Percentiles rank a stretch among this genome's conserved stretches.
These are phyloP conservation scores for Parasteatoda lunata DNA, from an alignment of 2,888 invertebrate genomes.

Conservation along the genomic window DNA sequence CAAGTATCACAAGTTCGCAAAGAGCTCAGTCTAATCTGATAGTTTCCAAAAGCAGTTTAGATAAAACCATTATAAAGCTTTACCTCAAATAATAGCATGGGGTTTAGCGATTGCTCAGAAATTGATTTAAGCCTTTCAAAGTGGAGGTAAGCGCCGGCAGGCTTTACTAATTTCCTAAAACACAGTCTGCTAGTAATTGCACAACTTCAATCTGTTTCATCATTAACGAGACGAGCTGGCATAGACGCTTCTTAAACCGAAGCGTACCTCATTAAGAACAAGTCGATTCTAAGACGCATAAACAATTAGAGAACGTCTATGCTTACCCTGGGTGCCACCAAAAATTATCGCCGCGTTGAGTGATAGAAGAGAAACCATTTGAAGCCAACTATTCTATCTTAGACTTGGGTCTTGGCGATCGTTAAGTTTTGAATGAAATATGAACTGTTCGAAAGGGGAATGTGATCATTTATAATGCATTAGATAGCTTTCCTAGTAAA, in stretches of 20 bases:
- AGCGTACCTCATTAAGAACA: constrained; percentile 52
- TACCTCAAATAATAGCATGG: constrained; percentile 24
- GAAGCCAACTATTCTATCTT: constrained; percentile 20
- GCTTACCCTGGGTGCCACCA: constrained; percentile 1
- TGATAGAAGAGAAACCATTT: constrained; percentile 16
- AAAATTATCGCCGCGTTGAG: constrained; percentile 34
- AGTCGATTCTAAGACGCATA: constrained; percentile 34
- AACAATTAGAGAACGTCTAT: constrained; percentile 24
- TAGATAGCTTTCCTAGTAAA: constrained; percentile 50
- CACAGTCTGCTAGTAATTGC: constrained; percentile 44
- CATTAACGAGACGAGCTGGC: constrained; percentile 48
- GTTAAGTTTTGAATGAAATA: constrained; percentile 57
- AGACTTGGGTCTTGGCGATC: constrained; percentile 31
- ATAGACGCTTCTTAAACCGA: constrained; percentile 32
- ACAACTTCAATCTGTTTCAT: constrained; percentile 46
- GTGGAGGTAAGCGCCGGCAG: constrained; percentile 23
- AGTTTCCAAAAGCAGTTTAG: background rate
- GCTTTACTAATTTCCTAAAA: constrained; percentile 40
- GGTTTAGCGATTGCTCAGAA: constrained; percentile 16
- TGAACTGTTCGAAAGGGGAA: constrained; percentile 36
- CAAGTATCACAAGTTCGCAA: background rate
- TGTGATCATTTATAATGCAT: constrained; percentile 55
- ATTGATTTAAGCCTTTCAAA: constrained; percentile 53
- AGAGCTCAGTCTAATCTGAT: constrained; percentile 5
- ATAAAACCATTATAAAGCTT: constrained; percentile 37